Conservation (phyloP, 2,888 invertebrate genomes). For the Philonicus albiceps region DNA sequence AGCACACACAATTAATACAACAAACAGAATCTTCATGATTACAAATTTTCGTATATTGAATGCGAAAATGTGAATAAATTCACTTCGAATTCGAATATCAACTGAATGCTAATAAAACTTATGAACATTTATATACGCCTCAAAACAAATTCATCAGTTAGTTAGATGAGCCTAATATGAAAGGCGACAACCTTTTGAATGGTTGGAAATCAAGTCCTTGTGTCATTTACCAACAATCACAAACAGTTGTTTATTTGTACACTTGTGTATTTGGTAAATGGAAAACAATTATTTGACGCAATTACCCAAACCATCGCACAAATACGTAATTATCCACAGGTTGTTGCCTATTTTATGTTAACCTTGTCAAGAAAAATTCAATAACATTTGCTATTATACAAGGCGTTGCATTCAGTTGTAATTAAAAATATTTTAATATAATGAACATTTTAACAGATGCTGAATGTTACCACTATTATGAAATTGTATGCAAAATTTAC, state of each 20-base stretch:
- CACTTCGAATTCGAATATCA: background rate
- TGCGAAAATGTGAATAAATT: background rate
- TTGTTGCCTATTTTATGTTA: background rate
- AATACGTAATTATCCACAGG: background rate
- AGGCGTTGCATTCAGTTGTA: too few species aligned
- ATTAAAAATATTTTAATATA: too few species aligned
- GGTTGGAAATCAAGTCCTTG: background rate
- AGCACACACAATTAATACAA: background rate
- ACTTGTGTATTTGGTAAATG: background rate
- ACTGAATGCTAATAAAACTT: background rate
- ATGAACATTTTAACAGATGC: too few species aligned
- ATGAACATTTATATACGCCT: background rate
- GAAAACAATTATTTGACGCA: background rate
- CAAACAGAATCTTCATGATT: background rate
- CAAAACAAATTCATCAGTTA: background rate
- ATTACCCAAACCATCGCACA: background rate
- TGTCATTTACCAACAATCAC: background rate
- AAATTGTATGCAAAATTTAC: too few species aligned
- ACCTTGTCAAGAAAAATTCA: background rate
- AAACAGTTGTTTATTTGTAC: background rate
- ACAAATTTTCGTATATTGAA: background rate
- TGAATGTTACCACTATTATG: too few species aligned
- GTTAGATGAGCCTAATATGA: background rate
- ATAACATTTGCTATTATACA: too few species aligned
- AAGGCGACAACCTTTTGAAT: background rate